phyloP scores from a whole-genome alignment of 2,113 vertebrate genomes.

The Sapajus apella region DNA sequence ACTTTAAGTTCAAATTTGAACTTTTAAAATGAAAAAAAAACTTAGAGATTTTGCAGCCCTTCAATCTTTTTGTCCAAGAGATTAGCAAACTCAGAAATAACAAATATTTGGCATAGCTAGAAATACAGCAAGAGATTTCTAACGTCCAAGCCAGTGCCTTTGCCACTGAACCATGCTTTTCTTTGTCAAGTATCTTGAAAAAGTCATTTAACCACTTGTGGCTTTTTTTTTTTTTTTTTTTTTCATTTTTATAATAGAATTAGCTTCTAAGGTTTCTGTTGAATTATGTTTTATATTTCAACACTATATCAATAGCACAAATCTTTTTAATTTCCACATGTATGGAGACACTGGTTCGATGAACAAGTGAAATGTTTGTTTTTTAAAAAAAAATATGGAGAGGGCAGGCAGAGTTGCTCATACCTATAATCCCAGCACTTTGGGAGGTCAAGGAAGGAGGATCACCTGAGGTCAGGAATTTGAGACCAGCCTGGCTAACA shows the following conservation, averaged over 20 bases:
- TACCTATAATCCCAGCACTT: too few relatives aligned
- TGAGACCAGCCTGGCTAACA: too few relatives aligned
- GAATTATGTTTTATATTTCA: neutral
- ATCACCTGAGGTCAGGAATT: too few relatives aligned
- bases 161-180: neutral
- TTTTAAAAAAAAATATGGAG: neutral
- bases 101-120: neutral
- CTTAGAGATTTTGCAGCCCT: neutral
- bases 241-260: conserved; percentile 16
- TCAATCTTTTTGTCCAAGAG: neutral
- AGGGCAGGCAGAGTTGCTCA: too few relatives aligned
- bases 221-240: neutral
- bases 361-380: neutral
- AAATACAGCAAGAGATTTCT: conserved; percentile 13
- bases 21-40: neutral
- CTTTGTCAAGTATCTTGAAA: neutral
- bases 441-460: too few relatives aligned
- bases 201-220: neutral
- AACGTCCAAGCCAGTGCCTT: neutral
- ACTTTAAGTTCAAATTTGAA: neutral
- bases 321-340: neutral
- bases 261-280: neutral
- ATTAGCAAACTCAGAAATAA: neutral
- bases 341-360: neutral
- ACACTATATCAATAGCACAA: neutral